These are phyloP conservation scores for Barnardius zonarius DNA, from an alignment of 2,113 vertebrate genomes.

Conservation along the genomic window DNA sequence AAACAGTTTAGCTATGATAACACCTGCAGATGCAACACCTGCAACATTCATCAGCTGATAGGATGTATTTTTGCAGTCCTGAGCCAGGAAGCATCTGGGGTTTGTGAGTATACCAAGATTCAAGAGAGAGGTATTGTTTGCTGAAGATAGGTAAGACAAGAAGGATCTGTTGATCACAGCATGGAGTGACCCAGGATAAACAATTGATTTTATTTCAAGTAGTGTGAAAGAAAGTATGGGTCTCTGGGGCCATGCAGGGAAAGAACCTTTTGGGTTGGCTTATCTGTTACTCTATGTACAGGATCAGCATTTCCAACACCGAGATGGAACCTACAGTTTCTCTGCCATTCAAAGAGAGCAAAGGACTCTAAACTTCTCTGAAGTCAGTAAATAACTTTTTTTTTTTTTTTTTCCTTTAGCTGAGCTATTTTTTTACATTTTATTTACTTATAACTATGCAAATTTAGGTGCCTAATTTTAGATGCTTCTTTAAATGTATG, in stretches of 20 bases:
- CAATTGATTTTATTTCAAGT: neutral
- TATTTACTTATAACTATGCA: neutral
- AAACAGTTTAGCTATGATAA: neutral
- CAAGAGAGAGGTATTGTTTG: neutral
- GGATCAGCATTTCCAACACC: neutral
- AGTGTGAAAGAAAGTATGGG: neutral
- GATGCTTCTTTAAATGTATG: neutral
- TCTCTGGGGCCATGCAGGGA: neutral
- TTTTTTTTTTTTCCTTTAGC: neutral
- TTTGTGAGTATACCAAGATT: neutral
- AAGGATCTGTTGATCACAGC: neutral
- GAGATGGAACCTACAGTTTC: neutral
- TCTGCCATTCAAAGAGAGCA: neutral
- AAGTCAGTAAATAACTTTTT: neutral
- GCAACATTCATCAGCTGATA: neutral
- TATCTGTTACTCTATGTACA: neutral
- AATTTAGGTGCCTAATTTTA: neutral
- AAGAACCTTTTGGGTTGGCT: neutral
- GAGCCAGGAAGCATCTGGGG: neutral
- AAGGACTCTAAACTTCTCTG: neutral
- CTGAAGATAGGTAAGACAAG: neutral
- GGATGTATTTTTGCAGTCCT: neutral
- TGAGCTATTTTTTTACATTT: neutral
- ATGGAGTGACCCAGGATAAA: neutral
- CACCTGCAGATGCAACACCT: neutral